Percentiles rank a stretch among this genome's conserved stretches.
Conservation (phyloP, 2,888 invertebrate genomes). For the Hyposoter didymator region DNA sequence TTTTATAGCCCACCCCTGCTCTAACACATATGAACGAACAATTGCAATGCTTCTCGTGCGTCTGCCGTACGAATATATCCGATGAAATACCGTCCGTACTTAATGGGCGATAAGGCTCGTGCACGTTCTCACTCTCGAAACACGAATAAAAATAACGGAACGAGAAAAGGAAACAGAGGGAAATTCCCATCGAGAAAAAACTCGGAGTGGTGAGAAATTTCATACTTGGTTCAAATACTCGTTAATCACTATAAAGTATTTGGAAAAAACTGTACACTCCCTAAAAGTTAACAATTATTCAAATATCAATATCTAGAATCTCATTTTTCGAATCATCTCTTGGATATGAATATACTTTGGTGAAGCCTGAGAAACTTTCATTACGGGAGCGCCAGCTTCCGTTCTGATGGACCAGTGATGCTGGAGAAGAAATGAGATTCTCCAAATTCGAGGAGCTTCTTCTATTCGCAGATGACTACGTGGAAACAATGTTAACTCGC, state of each 20-base stretch:
- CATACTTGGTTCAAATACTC: not conserved
- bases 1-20: constrained; percentile 50
- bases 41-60: constrained; percentile 37
- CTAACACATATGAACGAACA: constrained; percentile 5
- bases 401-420: constrained; percentile 6
- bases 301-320: not conserved
- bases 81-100: constrained; percentile 48
- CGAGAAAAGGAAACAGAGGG: constrained; percentile 5
- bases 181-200: not conserved
- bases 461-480: not conserved
- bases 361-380: constrained; percentile 15
- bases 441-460: not conserved
- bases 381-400: constrained; percentile 15
- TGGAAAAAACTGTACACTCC: not conserved
- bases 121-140: constrained; percentile 31
- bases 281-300: not conserved
- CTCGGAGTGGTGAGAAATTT: not conserved
- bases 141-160: not conserved
- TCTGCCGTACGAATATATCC: constrained; percentile 10
- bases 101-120: constrained; percentile 57
- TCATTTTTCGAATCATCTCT: not conserved
- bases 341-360: not conserved
- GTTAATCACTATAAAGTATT: not conserved
- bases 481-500: not conserved
- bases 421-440: not conserved